These are phyloP conservation scores for Gobio occitaniae DNA, from an alignment of 2,797 vertebrate genomes.

Conservation along the genomic window DNA sequence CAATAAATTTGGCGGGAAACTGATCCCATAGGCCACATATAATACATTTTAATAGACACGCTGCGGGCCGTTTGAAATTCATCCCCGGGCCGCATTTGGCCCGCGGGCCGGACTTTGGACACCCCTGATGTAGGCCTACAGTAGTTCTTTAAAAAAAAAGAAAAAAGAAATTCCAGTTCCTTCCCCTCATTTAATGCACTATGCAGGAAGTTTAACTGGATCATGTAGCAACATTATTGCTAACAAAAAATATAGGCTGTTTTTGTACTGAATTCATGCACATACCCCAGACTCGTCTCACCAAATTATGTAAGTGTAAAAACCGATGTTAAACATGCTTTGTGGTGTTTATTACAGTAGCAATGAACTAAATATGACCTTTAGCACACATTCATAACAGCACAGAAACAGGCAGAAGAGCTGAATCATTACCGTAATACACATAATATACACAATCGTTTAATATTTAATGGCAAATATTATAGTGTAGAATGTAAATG, in stretches of 20 bases:
- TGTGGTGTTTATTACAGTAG: background rate
- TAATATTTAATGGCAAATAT: background rate
- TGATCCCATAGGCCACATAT: too few species aligned
- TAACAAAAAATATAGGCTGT: too few species aligned
- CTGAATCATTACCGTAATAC: conserved; percentile 66
- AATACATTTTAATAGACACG: too few species aligned
- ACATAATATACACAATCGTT: background rate
- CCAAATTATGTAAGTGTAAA: background rate
- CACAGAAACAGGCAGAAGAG: conserved; percentile 31
- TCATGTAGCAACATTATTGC: background rate
- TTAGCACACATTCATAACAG: conserved; percentile 30
- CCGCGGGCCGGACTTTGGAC: too few species aligned
- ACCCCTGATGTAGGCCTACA: too few species aligned
- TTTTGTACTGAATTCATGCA: background rate
- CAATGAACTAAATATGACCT: conserved; percentile 39
- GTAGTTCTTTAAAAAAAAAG: background rate
- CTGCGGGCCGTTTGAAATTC: too few species aligned
- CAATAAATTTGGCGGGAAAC: too few species aligned
- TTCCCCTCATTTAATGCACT: background rate
- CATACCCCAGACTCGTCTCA: background rate
- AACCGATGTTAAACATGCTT: background rate
- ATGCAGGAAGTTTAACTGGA: background rate
- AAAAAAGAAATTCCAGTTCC: background rate
- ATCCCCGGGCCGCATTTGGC: too few species aligned
- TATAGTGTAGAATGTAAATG: background rate